Evolutionary conservation across 2,113 vertebrate genomes (phyloP), one percentile per base, ranked within the genome.

Genomic region (Hyaena hyaena): DNA sequence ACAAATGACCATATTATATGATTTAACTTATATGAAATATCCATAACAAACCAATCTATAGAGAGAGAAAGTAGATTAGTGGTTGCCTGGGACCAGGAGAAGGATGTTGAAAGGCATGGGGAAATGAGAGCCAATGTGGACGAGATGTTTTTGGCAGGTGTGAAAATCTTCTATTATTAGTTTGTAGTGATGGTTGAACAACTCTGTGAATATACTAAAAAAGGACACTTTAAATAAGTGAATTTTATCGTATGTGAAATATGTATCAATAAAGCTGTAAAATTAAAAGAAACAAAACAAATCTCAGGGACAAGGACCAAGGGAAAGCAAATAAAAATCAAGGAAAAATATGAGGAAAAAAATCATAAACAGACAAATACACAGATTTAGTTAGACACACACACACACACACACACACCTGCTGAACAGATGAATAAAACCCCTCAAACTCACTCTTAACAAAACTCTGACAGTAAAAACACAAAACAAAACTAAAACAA

Each of bases 211-310:
- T 39, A 74, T 81, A 89, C 11, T 50, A 43, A 83, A 83, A 84
- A 11, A 66, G 31, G 23, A 90, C 11, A 81, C 31, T 88, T 48
- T 73, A 84, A 76, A 61, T 69, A 31, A 71, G n/a, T 58, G 10
- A 65, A 68, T 90, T 68, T 90, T 68, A 77, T 58, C 31, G n/a
- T 45, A 77, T 35, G 43, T 77, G 33, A 68, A 63, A 66, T 68
- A 82, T 35, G 48, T 81, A 80, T 81, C 53, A 63, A 94, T 81
- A 88, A 89, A 82, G 43, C 43, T 83, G 2, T 65, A 95, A 90
- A 88, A 74, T 65, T 48, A 48, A 48, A 48, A 12, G 16, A 50
- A 94, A 87, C 24, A 50, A 65, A 89, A 48, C 33, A 61, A 48
- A 86, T 69, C 48, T 71, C 31, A 76, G 61, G 10, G n/a, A 65